These are phyloP conservation scores for Phodopus roborovskii DNA, from an alignment of 2,113 vertebrate species.

Conservation along the genomic window DNA sequence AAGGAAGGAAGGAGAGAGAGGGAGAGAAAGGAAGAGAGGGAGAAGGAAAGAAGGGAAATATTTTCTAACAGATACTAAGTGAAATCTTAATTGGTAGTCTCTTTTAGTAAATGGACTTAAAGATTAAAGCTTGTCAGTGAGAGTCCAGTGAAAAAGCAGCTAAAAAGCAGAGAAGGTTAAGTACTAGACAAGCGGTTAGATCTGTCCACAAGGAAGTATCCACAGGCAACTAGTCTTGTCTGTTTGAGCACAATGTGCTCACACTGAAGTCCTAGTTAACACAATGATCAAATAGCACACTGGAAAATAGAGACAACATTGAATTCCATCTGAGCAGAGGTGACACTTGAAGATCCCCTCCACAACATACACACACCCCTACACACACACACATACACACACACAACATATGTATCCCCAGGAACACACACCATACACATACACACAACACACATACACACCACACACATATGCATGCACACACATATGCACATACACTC, in stretches of 20 bases:
- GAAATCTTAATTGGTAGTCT: constrained; percentile 1
- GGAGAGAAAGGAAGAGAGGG: not conserved
- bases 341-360: not conserved
- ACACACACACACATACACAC: not conserved
- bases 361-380: not conserved
- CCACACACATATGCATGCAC: too few species aligned
- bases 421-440: too few species aligned
- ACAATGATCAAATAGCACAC: not conserved
- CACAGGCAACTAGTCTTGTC: not conserved
- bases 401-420: too few species aligned
- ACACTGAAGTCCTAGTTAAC: not conserved
- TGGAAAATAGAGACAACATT: not conserved
- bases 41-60: not conserved
- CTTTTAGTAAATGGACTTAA: not conserved
- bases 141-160: not conserved
- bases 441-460: not conserved
- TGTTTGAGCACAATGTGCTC: not conserved
- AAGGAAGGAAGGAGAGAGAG: not conserved
- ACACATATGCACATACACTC: not conserved
- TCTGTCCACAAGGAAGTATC: not conserved
- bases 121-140: not conserved
- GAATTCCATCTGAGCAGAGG: not conserved
- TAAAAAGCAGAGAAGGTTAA: not conserved
- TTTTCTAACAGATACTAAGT: not conserved
- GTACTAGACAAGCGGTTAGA: not conserved